These are phyloP conservation scores for Nothoprocta pentlandii DNA, from an alignment of 2,113 vertebrate species.

Conservation along the genomic window DNA sequence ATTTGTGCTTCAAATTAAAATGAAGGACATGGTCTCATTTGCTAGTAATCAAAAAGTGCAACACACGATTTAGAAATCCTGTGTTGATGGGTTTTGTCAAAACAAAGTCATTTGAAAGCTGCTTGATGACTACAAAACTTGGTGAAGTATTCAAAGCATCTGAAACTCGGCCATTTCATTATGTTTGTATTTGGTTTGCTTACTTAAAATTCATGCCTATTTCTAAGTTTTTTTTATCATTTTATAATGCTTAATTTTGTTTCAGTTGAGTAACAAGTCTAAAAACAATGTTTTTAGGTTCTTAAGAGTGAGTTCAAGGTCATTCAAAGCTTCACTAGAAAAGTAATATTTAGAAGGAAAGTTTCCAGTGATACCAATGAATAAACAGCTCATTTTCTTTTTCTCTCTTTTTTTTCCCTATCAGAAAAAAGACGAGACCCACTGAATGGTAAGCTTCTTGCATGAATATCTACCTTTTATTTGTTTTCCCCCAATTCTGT, in stretches of 20 bases:
- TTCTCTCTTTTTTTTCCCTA: background rate
- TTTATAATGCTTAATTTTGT: background rate
- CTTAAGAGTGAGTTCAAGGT: background rate
- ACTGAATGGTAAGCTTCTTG: conserved; percentile 72
- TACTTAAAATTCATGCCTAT: background rate
- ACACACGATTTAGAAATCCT: background rate
- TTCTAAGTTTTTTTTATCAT: background rate
- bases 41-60: background rate
- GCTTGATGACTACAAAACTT: background rate
- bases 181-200: background rate
- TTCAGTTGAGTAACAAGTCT: background rate
- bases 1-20: background rate
- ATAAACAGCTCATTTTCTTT: conserved; percentile 14
- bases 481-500: background rate
- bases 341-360: background rate
- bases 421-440: conserved; percentile 78
- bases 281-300: background rate
- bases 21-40: background rate
- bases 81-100: background rate
- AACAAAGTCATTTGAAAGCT: background rate
- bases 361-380: background rate
- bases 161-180: background rate
- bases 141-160: background rate
- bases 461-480: background rate
- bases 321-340: background rate